Evolutionary conservation across 2,888 invertebrate species (phyloP), one percentile per base, ranked within the genome.

Genomic region (Drosophila tanythrix): DNA sequence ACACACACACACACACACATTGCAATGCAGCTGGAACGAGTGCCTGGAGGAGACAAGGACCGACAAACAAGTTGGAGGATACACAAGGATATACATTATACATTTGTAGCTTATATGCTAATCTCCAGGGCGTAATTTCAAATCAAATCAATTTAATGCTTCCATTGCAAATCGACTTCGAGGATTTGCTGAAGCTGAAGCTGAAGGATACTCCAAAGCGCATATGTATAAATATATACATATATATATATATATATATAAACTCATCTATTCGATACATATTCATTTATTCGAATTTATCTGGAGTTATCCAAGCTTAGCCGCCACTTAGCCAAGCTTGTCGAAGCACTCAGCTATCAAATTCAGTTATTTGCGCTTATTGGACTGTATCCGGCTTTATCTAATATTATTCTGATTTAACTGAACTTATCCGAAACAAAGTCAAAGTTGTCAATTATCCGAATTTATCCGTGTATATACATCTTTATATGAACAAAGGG

Each of bases 41-140:
- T 53, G 33, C 38, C 60, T 46, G 1, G 33, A 33, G 11, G 33
- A 53, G 74, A 55, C 58, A n/a, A 55, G 52, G 43, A 56, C 46
- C 59, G 65, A 64, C 72, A 76, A 76, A 60, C 58, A 73, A 61
- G 53, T 27, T 18, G 18, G 56, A 25, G 21, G 46, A 21, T 29
- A 38, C 59, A 60, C n/a, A 46, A 18, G 11, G 33, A 58, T 31
- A 33, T 21, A 58, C 25, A 67, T 62, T 52, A 8, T 46, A 46
- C 15, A 25, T 46, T 46, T 46, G 46, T 15, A 40, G 35, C 43
- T 66, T 64, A 50, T 46, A 66, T 69, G 51, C n/a, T 56, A 52
- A 61, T 61, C 40, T 55, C 27, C 33, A 11, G 27, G 43, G 35
- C 36, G 57, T 38, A 52, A 69, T 60, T 74, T 60, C n/a, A 66